Base-by-base conservation (phyloP, 2,888 invertebrate genomes). In the Drosophila atripex region DNA sequence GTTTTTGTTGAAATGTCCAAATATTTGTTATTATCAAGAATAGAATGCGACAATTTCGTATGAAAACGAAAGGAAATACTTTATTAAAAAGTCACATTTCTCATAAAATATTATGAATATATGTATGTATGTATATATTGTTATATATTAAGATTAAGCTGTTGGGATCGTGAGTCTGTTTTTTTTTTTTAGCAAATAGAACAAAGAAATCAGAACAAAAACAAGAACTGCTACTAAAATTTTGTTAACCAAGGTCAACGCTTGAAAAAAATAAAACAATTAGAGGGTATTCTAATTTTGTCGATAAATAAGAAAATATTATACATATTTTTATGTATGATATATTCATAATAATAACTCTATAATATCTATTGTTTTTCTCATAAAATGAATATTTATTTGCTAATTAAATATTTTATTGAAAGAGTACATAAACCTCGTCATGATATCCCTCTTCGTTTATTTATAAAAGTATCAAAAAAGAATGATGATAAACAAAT, bases 231-330 rank as follows among this genome's bases (percentile, higher is more conserved):
- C n/a, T 43, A 54, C 30, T 45, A 32, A 47, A 32, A 51, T 71
- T 73, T 73, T 84, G 88, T 85, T 85, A 85, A 73, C 77, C 84
- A 85, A 85, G 89, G 88, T 85, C 84, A 87, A 88, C 59, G 76
- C 50, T 75, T 51, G 64, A 41, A 18, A 18, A 9, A 16, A 2
- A 16, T 4, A 38, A 9, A 18, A 16, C 8, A 16, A 28, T 28
- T 28, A 28, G 28, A 41, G 39, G 39, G 39, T 41, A 41, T 41
- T 41, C 39, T 41, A 41, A 41, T 41, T 38, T 14, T 39, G 8
- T 39, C 16, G 2, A 14, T 7, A 16, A 39, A 9, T 39, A 16
- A 8, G 39, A 16, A 14, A 39, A 38, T 9, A 32, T 12, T 4
- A 11, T 12, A 9, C 3, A 32, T 11, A 32, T 9, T 5, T 12